Evolutionary conservation across 1,140 invertebrate species (phyloP).

Genomic region (Drosophila mojavensis): DNA sequence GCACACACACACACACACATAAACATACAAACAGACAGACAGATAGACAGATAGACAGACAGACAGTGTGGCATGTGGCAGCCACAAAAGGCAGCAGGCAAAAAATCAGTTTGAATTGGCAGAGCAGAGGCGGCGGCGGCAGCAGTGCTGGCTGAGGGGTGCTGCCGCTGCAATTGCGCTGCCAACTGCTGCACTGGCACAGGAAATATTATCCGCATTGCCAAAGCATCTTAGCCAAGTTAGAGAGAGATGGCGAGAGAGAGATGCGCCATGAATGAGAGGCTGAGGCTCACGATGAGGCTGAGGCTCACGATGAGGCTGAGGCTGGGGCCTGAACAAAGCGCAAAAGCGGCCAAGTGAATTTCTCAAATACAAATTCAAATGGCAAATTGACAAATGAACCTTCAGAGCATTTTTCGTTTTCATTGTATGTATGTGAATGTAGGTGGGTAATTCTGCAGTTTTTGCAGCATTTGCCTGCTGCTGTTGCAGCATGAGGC

Average conservation of each 20-base stretch:
- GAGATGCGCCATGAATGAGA: constrained; percentile 8
- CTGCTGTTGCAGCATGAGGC: constrained; percentile 11
- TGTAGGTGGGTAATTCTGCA: constrained; percentile 43
- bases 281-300: neutral
- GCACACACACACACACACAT: constrained; percentile 25
- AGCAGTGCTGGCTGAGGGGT: neutral
- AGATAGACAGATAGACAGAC: constrained; percentile 7
- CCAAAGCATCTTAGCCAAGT: constrained; percentile 61
- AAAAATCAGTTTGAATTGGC: constrained; percentile 48
- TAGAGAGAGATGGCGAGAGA: constrained; percentile 27
- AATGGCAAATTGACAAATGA: constrained; percentile 82
- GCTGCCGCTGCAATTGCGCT: constrained; percentile 59
- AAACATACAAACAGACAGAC: constrained; percentile 4
- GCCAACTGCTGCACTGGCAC: constrained; percentile 78
- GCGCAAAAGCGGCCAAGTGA: constrained; percentile 80
- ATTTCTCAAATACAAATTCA: constrained; percentile 81
- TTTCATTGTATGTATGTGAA: constrained; percentile 60
- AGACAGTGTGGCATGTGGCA: constrained; percentile 36
- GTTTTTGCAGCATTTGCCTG: constrained; percentile 15
- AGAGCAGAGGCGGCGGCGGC: constrained; percentile 9
- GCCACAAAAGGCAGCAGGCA: constrained; percentile 28
- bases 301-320: too few relatives aligned
- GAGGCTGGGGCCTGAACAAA: constrained; percentile 52
- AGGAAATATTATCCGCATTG: constrained; percentile 82
- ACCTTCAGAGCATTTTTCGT: constrained; percentile 80